Evolutionary conservation across 2,888 invertebrate genomes (phyloP), one percentile per base, ranked within the genome.

Genomic region (Embidobia sp.): DNA sequence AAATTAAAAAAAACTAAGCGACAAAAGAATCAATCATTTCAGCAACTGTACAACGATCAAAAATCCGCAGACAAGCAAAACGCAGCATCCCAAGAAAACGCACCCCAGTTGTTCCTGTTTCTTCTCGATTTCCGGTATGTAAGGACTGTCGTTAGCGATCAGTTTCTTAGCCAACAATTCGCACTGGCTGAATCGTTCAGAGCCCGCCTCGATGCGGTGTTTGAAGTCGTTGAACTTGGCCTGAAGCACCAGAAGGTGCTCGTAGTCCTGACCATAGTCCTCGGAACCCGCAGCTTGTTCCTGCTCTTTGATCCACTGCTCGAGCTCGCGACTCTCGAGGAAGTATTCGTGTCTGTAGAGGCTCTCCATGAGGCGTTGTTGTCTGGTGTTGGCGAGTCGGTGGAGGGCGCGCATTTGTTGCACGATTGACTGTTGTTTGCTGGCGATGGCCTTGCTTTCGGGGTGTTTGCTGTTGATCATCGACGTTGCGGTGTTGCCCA

Each of bases 191-290:
- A 97, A 97, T 66, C 98, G 91, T 86, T 98, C 97, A 0, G 95
- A 94, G 0, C 97, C 97, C 15, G 95, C 94, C 86, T 97, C 97
- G 3, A 98, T 96, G 44, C 95, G 93, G 86, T 96, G 96, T 75
- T 97, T 96, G 55, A 98, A 94, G 87, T 98, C 98, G 80, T 97
- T 96, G 88, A 98, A 98, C 89, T 97, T 97, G 27, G 94, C 94
- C 87, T 96, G 94, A 22, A 98, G 90, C 83, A 96, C 94, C 90
- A 96, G 88, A 51, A 97, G 90, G 90, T 97, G 97, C 84, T 97
- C 97, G 84, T 95, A 98, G 89, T 98, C 98, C 87, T 96, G 96
- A 0, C 98, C 98, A 84, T 96, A 98, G 87, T 98, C 98, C 85
- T 98, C 97, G 63, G 95, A 96, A 49, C 95, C 94, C 0, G 98